phyloP scores from a whole-genome alignment of 2,113 vertebrate genomes.

The Cyprinodon variegatus region DNA sequence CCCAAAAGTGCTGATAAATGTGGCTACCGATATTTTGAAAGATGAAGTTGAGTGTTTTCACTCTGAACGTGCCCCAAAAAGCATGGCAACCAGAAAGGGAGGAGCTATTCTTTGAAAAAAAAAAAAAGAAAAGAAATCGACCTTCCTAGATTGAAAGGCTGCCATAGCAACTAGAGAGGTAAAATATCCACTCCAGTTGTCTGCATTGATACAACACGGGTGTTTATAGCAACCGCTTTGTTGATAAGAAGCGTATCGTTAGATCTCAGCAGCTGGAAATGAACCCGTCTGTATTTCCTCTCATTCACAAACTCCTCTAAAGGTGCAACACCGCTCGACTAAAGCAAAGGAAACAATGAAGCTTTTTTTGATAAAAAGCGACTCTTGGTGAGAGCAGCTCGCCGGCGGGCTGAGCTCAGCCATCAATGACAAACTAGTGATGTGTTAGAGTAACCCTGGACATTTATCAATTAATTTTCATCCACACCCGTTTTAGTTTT shows the following conservation, averaged over 20 bases:
- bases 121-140: not conserved
- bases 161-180: not conserved
- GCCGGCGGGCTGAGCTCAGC: slow-evolving; percentile 22
- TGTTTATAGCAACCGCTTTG: not conserved
- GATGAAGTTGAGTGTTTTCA: not conserved
- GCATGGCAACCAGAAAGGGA: not conserved
- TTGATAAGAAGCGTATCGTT: not conserved
- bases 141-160: not conserved
- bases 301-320: not conserved
- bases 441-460: not conserved
- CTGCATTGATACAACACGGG: not conserved
- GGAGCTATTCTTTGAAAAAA: not conserved
- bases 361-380: slow-evolving; percentile 41
- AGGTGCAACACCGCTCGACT: not conserved
- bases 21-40: not conserved
- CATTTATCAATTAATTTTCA: not conserved
- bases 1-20: not conserved
- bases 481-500: not conserved
- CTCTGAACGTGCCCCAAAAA: not conserved
- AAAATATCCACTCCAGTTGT: not conserved
- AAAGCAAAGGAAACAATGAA: slow-evolving; percentile 40
- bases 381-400: slow-evolving; percentile 21
- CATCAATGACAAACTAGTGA: not conserved
- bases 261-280: not conserved
- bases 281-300: not conserved